A percentile compares a stretch with the other conserved stretches of the same genome.
Evolutionary conservation across 2,797 vertebrate species (phyloP).

Genomic region (Phylloscopus collybita): DNA sequence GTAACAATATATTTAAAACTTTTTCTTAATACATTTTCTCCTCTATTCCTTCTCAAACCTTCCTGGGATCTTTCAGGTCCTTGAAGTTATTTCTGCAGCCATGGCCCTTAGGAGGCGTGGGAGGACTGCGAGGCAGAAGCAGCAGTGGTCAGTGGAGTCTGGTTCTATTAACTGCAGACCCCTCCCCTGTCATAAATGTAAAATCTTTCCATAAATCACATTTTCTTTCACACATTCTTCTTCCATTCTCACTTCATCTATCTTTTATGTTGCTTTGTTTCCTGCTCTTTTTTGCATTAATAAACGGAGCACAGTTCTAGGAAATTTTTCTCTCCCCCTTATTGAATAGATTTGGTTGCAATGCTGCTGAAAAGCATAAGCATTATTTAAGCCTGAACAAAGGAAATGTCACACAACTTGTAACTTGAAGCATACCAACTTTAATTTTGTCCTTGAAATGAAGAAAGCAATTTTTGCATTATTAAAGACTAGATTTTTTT

Average conservation of each 20-base stretch:
- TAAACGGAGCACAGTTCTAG: not conserved
- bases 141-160: not conserved
- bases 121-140: not conserved
- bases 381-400: not conserved
- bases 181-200: not conserved
- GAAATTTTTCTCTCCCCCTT: not conserved
- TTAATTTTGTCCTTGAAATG: not conserved
- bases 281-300: not conserved
- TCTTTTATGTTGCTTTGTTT: not conserved
- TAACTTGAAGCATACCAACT: not conserved
- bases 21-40: not conserved
- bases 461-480: not conserved
- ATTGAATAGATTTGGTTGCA: not conserved
- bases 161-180: not conserved
- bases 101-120: rapidly evolving
- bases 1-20: not conserved
- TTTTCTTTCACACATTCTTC: not conserved
- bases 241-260: not conserved
- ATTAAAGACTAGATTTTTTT: not conserved
- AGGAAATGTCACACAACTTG: not conserved
- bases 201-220: not conserved
- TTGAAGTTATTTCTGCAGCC: not conserved
- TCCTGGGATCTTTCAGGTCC: not conserved
- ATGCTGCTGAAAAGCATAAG: not conserved
- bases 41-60: not conserved